A percentile compares a stretch with the other conserved stretches of the same genome.
These are phyloP conservation scores for Cricetomys ansorgei DNA, from an alignment of 2,113 vertebrate species.

Conservation along the genomic window DNA sequence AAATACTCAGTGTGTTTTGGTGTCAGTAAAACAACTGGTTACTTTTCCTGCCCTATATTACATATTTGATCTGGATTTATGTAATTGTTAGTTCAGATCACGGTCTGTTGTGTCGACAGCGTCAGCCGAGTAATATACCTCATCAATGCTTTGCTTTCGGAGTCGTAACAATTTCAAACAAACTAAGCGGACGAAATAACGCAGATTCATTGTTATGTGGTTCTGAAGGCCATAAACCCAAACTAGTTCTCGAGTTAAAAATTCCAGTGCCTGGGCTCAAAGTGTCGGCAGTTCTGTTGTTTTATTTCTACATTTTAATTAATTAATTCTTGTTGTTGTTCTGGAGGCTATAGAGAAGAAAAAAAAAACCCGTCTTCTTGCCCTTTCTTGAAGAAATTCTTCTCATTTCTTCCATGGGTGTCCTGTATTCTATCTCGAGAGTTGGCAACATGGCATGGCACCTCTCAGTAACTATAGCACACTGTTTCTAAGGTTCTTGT, in stretches of 20 bases:
- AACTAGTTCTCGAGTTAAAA: not conserved
- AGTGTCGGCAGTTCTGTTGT: not conserved
- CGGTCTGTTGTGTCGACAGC: not conserved
- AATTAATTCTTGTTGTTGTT: not conserved
- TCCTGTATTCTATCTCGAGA: not conserved
- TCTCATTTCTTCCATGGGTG: not conserved
- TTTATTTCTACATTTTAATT: not conserved
- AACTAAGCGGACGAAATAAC: not conserved
- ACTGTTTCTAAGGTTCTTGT: not conserved
- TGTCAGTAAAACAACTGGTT: not conserved
- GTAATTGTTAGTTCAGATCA: not conserved
- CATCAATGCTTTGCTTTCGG: not conserved
- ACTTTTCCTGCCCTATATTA: not conserved
- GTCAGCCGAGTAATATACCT: not conserved
- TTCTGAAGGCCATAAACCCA: not conserved
- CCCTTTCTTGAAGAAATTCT: not conserved
- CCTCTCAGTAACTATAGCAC: not conserved
- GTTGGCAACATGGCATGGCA: no score
- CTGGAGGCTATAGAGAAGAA: not conserved
- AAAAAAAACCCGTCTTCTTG: not conserved
- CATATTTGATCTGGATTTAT: slow-evolving; percentile 4
- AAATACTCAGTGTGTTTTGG: slow-evolving; percentile 17
- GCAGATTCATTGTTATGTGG: not conserved
- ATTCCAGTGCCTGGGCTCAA: not conserved
- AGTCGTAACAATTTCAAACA: not conserved